Base-by-base conservation (phyloP, 1,140 invertebrate genomes). In the Aphelinus atriplicis region DNA sequence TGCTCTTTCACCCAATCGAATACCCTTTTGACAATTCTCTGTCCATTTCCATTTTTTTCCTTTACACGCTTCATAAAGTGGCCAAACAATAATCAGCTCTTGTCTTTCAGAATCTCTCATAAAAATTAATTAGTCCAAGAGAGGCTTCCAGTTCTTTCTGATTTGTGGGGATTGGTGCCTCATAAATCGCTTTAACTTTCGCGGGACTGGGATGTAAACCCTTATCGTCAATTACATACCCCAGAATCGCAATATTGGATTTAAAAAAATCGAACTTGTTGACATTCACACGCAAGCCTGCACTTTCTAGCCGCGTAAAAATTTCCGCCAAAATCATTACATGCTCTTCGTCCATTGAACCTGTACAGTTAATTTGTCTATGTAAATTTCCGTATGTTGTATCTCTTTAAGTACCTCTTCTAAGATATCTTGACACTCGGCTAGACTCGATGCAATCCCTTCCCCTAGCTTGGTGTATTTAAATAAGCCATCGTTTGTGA, bases 401-500 rank as follows among this genome's bases (percentile, higher is more conserved):
- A 64, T 50, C 10, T 47, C 62, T 64, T 64, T 64, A 3, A 64
- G n/a, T 4, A 42, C 48, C 4, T 64, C 62, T 50, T 85, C 84
- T 62, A 86, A 80, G 0, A 82, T 78, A 68, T 77, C 76, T 46
- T 82, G 81, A 78, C 80, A 82, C 77, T 82, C 80, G 0, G 76
- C 71, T 50, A 62, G 77, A 7, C 75, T 80, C 7, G 80, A 76
- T 65, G 79, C 80, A 0, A 75, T 77, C 2, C 84, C 83, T 78
- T 81, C 85, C 46, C 81, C 80, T 62, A 86, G 78, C 51, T 82
- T 77, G 63, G 80, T 83, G 57, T 80, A 81, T 45, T 77, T 55
- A 77, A 78, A 87, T 72, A 86, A 80, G 1, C 83, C 84, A n/a
- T 78, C 76, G 74, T 86, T 82, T 1, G 86, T 86, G 60, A 82